phyloP scores from a whole-genome alignment of 2,888 invertebrate genomes.

The Uloborus plumipes region DNA sequence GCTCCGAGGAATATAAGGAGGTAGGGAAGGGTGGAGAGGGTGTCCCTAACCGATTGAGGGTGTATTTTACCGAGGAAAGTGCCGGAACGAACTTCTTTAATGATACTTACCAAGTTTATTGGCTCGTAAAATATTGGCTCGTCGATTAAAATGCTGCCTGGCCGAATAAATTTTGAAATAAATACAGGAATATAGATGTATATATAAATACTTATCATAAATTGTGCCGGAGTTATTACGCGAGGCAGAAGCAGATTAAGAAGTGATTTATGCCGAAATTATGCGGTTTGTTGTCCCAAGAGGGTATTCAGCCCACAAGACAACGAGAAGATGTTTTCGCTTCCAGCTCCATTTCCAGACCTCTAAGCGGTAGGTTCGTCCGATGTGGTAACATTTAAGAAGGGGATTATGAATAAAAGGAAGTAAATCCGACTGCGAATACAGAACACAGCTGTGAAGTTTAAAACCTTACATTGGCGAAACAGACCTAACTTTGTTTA shows the following conservation, averaged over 20 bases:
- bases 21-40: neutral
- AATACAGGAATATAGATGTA: constrained; percentile 21
- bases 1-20: neutral
- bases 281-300: constrained; percentile 14
- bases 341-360: too few relatives aligned
- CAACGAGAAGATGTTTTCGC: too few relatives aligned
- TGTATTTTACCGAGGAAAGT: constrained; percentile 25
- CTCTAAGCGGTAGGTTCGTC: too few relatives aligned
- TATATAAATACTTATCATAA: constrained; percentile 30
- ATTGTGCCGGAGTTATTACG: constrained; percentile 15
- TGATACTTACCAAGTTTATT: constrained; percentile 50
- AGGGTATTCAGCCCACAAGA: neutral
- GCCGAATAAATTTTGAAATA: constrained; percentile 44
- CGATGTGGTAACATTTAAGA: too few relatives aligned
- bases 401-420: too few relatives aligned
- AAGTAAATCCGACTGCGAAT: neutral
- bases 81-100: constrained; percentile 49
- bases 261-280: constrained; percentile 40
- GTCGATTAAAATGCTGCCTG: constrained; percentile 48
- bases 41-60: constrained; percentile 4
- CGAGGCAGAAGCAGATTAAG: constrained; percentile 33
- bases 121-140: constrained; percentile 47
- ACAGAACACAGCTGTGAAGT: neutral
- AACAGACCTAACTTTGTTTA: neutral
- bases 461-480: neutral